These are phyloP conservation scores for Agrochola lychnidis DNA, from an alignment of 2,888 invertebrate species.

Conservation along the genomic window DNA sequence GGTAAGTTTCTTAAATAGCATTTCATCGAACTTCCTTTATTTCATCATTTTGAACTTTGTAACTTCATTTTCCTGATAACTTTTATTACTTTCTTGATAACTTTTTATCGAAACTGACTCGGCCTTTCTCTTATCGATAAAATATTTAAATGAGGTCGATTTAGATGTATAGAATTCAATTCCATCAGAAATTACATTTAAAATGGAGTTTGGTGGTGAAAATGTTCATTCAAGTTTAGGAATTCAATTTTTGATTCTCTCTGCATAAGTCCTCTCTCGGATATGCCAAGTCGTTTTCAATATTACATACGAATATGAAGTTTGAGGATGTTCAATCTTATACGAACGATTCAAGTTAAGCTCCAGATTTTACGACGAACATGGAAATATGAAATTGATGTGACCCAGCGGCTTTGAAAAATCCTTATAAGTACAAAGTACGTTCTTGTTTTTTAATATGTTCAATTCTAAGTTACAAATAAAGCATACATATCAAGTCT, in stretches of 20 bases:
- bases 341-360: background rate
- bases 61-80: constrained; percentile 31
- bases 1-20: background rate
- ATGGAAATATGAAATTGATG: constrained; percentile 19
- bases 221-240: constrained; percentile 3
- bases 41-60: constrained; percentile 28
- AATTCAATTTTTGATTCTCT: constrained; percentile 20
- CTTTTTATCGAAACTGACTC: constrained; percentile 21
- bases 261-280: background rate
- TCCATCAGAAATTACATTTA: constrained; percentile 1
- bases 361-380: constrained; percentile 10
- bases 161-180: constrained; percentile 9
- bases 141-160: constrained; percentile 33
- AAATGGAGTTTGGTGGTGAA: constrained; percentile 2
- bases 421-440: background rate
- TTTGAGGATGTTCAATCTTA: background rate
- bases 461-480: background rate
- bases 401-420: background rate
- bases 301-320: constrained; percentile 12
- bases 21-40: background rate
- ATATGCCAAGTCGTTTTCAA: background rate
- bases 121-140: constrained; percentile 12
- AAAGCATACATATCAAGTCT: background rate
- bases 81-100: constrained; percentile 33
- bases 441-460: background rate